Evolutionary conservation across 2,113 vertebrate species (phyloP).

Genomic region (Erinaceus europaeus): DNA sequence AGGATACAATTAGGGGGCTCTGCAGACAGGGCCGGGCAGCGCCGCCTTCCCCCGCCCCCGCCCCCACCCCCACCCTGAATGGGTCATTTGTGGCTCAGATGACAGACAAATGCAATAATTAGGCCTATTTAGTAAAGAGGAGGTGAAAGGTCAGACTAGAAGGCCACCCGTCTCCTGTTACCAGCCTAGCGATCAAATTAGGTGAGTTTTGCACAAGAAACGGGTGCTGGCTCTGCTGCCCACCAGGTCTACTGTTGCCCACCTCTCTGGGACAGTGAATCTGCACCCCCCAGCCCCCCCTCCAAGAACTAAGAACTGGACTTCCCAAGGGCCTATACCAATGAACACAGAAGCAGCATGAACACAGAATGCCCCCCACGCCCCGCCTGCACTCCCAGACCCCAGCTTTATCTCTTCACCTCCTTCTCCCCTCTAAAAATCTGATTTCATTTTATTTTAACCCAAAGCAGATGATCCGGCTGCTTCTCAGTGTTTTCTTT

Average conservation of each 20-base stretch:
- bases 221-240: constrained; percentile 40
- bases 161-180: constrained; percentile 83
- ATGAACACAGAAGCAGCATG: not conserved
- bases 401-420: not conserved
- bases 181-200: constrained; percentile 79
- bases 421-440: not conserved
- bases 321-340: too few species aligned
- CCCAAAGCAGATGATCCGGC: not conserved
- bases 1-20: constrained; percentile 79
- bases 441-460: constrained; percentile 2
- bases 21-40: constrained; percentile 61
- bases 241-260: not conserved
- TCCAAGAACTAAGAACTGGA: not conserved
- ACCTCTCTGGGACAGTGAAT: not conserved
- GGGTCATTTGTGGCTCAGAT: constrained; percentile 90
- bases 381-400: not conserved
- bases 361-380: not conserved
- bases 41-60: too few species aligned
- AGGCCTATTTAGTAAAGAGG: constrained; percentile 90
- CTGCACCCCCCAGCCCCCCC: too few species aligned
- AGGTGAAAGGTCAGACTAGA: constrained; percentile 90
- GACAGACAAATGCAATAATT: constrained; percentile 95
- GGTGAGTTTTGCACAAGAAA: constrained; percentile 77
- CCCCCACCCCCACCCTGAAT: constrained; percentile 86
- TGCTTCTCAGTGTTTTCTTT: not conserved